Conservation (phyloP, 2,113 vertebrate species). For the Lichenostomus cassidix region DNA sequence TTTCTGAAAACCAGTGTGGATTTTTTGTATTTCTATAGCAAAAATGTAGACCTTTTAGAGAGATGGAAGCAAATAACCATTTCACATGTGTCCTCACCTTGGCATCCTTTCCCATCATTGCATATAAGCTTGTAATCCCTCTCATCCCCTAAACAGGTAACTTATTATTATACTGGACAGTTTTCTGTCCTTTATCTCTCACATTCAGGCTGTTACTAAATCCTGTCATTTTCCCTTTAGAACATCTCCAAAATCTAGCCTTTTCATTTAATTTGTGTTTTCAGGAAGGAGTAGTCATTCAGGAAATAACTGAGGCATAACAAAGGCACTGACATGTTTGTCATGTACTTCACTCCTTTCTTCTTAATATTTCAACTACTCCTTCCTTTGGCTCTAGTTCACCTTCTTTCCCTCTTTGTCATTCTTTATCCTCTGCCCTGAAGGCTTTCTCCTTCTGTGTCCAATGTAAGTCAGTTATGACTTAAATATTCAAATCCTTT, state of each 20-base stretch:
- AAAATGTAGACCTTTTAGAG: not conserved
- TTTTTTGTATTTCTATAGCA: not conserved
- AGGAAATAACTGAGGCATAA: constrained; percentile 8
- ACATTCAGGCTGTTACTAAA: constrained; percentile 22
- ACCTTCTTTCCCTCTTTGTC: not conserved
- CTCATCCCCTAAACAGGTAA: constrained; percentile 18
- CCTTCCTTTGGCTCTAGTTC: not conserved
- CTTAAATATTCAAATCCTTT: not conserved
- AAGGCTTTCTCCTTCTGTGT: not conserved
- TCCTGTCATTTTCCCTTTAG: not conserved
- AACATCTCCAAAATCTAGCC: constrained; percentile 16
- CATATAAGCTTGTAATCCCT: constrained; percentile 22
- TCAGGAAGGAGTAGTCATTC: constrained; percentile 5
- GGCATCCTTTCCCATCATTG: not conserved
- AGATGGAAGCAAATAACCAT: not conserved
- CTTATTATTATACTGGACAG: not conserved
- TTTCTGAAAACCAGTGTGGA: not conserved
- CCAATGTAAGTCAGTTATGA: not conserved
- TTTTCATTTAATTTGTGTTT: constrained; percentile 28
- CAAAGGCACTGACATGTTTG: not conserved
- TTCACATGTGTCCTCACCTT: not conserved
- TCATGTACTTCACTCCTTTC: not conserved
- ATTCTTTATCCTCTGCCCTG: not conserved
- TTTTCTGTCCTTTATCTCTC: constrained; percentile 22
- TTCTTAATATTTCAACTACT: not conserved